A percentile compares a stretch with the other conserved stretches of the same genome.
Evolutionary conservation across 1,140 invertebrate species (phyloP).

Genomic region (Heliconius nattereri): DNA sequence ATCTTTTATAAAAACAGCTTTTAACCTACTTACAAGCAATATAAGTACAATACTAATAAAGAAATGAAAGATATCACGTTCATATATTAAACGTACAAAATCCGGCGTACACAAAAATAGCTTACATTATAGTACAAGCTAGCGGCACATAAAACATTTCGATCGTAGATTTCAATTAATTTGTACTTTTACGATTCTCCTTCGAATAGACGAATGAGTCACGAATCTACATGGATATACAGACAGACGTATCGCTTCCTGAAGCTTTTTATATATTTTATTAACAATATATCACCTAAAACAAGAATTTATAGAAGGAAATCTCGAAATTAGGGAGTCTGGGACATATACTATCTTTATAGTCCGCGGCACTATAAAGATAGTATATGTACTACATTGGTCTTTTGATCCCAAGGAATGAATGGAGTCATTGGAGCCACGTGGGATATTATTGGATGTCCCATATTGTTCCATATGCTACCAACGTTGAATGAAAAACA

Average conservation of each 20-base stretch:
- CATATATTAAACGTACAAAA: neutral
- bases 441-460: slow-evolving; percentile 20
- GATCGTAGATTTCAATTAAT: slow-evolving; percentile 15
- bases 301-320: neutral
- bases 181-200: slow-evolving; percentile 1
- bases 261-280: neutral
- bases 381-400: neutral
- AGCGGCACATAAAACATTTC: slow-evolving; percentile 6
- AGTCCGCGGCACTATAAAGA: slow-evolving; percentile 18
- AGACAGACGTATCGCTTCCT: slow-evolving; percentile 1
- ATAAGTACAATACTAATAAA: neutral
- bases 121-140: slow-evolving; percentile 10
- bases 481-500: neutral
- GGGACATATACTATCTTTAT: too few relatives aligned
- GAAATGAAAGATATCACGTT: neutral
- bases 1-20: too few relatives aligned
- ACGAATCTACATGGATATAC: neutral
- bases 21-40: neutral
- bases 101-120: neutral
- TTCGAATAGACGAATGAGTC: slow-evolving; percentile 1
- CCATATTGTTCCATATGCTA: neutral
- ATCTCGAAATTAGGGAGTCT: neutral
- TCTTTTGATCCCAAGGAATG: slow-evolving; percentile 19
- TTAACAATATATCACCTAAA: slow-evolving; percentile 6
- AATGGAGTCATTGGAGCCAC: neutral